A percentile compares a stretch with the other conserved stretches of the same genome.
These are phyloP conservation scores for Coremacera marginata DNA, from an alignment of 2,888 invertebrate genomes.

Conservation along the genomic window DNA sequence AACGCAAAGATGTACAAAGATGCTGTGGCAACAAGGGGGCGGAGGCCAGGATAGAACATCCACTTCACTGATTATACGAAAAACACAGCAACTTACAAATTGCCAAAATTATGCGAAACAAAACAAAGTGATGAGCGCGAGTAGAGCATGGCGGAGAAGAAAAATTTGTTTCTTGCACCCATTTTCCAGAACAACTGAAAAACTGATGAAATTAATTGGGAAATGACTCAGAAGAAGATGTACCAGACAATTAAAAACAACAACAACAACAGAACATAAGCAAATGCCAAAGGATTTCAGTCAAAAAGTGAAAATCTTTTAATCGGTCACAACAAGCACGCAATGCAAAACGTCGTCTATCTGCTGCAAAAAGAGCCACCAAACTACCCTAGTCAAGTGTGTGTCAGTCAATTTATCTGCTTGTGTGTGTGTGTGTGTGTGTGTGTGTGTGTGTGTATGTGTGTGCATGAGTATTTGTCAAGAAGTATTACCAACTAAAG, in stretches of 20 bases:
- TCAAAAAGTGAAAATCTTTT: slow-evolving; percentile 22
- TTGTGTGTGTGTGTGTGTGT: no score
- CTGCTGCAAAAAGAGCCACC: neutral
- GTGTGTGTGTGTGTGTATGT: no score
- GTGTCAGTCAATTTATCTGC: no score
- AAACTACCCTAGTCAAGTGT: neutral
- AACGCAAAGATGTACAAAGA: neutral
- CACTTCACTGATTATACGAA: slow-evolving; percentile 19
- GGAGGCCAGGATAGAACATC: neutral
- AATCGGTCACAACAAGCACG: slow-evolving; percentile 21
- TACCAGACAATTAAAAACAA: neutral
- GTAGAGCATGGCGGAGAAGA: neutral
- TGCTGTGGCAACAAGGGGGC: neutral
- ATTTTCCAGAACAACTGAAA: neutral
- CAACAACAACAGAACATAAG: neutral
- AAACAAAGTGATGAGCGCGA: slow-evolving; percentile 19
- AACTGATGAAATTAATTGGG: slow-evolving; percentile 31
- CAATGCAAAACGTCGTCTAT: neutral
- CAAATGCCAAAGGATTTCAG: slow-evolving; percentile 18
- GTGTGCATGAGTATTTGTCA: neutral
- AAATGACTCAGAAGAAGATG: slow-evolving; percentile 9
- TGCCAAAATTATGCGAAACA: slow-evolving; percentile 40
- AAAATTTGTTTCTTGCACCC: no score
- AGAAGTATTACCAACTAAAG: neutral
- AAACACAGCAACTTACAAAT: slow-evolving; percentile 35